Evolutionary conservation across 2,888 invertebrate genomes (phyloP).

Genomic region (Gibbula magus): DNA sequence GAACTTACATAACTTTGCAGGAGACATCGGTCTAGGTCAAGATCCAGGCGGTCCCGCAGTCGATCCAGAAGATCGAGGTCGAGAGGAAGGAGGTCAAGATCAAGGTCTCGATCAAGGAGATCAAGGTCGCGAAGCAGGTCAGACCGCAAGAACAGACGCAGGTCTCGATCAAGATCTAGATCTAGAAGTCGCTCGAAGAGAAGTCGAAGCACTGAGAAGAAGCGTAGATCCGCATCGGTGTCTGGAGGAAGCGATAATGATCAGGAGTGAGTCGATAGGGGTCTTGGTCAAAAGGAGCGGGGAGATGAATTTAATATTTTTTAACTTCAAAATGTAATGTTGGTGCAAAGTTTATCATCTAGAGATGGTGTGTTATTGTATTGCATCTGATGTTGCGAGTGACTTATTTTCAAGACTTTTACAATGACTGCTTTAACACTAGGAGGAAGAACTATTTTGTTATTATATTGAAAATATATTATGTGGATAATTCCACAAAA

Average conservation of each 20-base stretch:
- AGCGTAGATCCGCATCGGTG: background rate
- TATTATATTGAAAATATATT: too few species aligned
- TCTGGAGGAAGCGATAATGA: background rate
- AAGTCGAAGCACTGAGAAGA: slow-evolving; percentile 23
- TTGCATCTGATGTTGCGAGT: too few species aligned
- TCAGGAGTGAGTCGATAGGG: background rate
- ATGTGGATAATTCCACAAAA: too few species aligned
- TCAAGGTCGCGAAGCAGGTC: slow-evolving; percentile 61
- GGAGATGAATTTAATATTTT: background rate
- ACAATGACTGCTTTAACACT: too few species aligned
- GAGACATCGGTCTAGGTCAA: slow-evolving; percentile 26
- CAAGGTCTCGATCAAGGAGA: slow-evolving; percentile 49
- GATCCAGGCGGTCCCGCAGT: slow-evolving; percentile 29
- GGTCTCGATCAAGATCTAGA: slow-evolving; percentile 48
- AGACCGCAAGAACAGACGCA: slow-evolving; percentile 39
- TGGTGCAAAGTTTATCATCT: too few species aligned
- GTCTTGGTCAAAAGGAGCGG: background rate
- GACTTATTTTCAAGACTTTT: too few species aligned
- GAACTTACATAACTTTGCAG: background rate
- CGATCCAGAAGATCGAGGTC: slow-evolving; percentile 49
- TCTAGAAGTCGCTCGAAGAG: slow-evolving; percentile 44
- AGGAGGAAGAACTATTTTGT: too few species aligned
- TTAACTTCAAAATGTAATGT: background rate
- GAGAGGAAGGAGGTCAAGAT: slow-evolving; percentile 41
- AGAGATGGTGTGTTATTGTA: too few species aligned